Conservation (phyloP, 2,797 vertebrate genomes). For the Anguilla pacifica region DNA sequence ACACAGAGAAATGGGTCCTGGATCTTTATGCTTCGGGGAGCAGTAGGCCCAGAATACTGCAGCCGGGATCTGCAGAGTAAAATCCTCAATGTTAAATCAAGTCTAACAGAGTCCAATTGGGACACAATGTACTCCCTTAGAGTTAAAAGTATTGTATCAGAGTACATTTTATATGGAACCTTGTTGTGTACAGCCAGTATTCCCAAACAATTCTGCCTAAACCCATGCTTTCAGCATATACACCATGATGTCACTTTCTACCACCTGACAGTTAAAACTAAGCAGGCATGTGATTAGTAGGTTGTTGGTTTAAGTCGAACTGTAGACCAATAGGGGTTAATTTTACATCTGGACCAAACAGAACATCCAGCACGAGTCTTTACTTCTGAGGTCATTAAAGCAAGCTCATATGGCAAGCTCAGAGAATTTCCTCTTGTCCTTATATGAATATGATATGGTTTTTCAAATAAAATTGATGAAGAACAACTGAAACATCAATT, state of each 20-base stretch:
- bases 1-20: neutral
- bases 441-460: too few species aligned
- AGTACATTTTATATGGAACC: neutral
- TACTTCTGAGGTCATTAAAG: too few species aligned
- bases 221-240: neutral
- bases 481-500: too few species aligned
- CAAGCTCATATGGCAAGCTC: too few species aligned
- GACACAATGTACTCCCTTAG: neutral
- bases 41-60: neutral
- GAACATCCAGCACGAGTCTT: too few species aligned
- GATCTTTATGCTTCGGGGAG: neutral
- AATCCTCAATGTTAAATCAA: neutral
- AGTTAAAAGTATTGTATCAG: neutral
- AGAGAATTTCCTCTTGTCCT: too few species aligned
- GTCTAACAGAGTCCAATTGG: neutral
- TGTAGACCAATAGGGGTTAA: too few species aligned
- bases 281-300: too few species aligned
- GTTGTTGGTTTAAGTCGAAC: too few species aligned
- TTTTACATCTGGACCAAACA: too few species aligned
- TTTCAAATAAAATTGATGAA: too few species aligned
- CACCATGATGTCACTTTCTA: neutral
- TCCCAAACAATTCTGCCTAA: neutral
- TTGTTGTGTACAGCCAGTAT: neutral
- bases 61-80: neutral
- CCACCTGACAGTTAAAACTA: too few species aligned